phyloP scores from a whole-genome alignment of 1,140 invertebrate genomes.

The Papilio glaucus region DNA sequence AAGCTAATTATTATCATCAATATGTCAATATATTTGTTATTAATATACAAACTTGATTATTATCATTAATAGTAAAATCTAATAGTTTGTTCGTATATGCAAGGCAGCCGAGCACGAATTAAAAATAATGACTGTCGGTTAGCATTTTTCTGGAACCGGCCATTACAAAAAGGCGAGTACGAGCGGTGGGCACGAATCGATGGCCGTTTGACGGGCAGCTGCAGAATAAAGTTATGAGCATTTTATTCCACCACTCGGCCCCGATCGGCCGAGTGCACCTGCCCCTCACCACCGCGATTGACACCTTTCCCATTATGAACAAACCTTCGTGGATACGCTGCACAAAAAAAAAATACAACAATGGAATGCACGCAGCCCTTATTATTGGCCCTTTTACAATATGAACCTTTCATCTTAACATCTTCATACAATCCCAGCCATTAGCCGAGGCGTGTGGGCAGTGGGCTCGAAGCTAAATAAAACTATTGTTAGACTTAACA shows the following conservation, averaged over 20 bases:
- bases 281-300: slow-evolving; percentile 74
- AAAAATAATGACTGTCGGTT: slow-evolving; percentile 75
- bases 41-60: background rate
- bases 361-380: slow-evolving; percentile 73
- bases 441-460: slow-evolving; percentile 80
- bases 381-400: slow-evolving; percentile 79
- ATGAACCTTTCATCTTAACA: slow-evolving; percentile 76
- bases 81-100: background rate
- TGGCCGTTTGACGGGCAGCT: slow-evolving; percentile 76
- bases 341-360: slow-evolving; percentile 75
- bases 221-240: slow-evolving; percentile 80
- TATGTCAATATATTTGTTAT: background rate
- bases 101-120: slow-evolving; percentile 59
- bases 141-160: slow-evolving; percentile 71
- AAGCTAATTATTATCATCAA: background rate
- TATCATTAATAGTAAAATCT: background rate
- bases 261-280: slow-evolving; percentile 63
- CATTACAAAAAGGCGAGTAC: slow-evolving; percentile 67
- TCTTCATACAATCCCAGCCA: slow-evolving; percentile 78
- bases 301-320: slow-evolving; percentile 80
- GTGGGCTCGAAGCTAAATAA: slow-evolving; percentile 78
- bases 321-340: slow-evolving; percentile 51
- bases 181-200: slow-evolving; percentile 59
- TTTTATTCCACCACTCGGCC: slow-evolving; percentile 68
- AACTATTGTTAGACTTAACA: slow-evolving; percentile 80